phyloP scores from a whole-genome alignment of 35 echinoderm and acorn worm genomes.

The Hemicentrotus pulcherrimus region DNA sequence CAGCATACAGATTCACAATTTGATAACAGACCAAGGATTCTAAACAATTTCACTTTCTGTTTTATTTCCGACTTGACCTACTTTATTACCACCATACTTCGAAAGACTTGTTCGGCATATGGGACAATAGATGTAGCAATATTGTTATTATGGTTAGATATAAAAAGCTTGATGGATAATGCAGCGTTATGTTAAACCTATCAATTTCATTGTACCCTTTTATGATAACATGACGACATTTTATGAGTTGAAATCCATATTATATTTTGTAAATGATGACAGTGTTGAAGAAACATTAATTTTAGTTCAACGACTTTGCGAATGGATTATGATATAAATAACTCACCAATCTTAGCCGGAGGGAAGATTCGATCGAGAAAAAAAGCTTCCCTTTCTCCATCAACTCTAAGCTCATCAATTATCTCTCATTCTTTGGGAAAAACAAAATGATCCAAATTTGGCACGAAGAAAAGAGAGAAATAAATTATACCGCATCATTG shows the following conservation, averaged over 20 bases:
- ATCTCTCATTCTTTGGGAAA: neutral
- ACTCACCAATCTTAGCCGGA: neutral
- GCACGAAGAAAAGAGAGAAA: neutral
- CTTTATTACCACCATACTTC: neutral
- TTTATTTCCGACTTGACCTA: neutral
- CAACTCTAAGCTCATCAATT: neutral
- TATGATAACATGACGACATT: neutral
- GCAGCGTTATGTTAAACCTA: neutral
- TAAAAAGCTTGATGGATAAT: neutral
- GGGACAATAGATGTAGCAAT: neutral
- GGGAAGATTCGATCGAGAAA: neutral
- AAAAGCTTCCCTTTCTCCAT: neutral
- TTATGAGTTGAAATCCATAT: neutral
- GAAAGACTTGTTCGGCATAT: neutral
- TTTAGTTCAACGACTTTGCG: neutral
- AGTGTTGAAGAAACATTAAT: neutral
- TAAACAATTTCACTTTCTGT: neutral
- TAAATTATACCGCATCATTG: neutral
- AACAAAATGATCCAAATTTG: constrained; percentile 6
- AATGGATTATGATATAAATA: neutral
- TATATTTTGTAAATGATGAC: neutral
- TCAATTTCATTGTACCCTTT: neutral
- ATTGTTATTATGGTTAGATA: neutral
- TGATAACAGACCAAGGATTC: neutral
- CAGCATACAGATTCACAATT: too few species aligned